Percentiles rank a stretch among this genome's conserved stretches.
Evolutionary conservation across 2,113 vertebrate species (phyloP).

Genomic region (Rhinoptilus africanus): DNA sequence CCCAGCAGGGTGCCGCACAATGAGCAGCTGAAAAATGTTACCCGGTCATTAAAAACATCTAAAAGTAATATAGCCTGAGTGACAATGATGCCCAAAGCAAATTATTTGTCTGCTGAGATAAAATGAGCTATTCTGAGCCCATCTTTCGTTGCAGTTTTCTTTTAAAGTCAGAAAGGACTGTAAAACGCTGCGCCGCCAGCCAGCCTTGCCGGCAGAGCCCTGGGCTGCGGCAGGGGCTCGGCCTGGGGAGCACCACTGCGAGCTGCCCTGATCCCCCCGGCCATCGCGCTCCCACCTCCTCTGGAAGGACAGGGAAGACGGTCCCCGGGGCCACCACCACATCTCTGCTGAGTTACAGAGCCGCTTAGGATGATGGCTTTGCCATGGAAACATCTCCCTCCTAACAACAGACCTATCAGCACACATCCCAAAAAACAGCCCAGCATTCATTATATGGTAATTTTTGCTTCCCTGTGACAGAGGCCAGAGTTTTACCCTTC

Average conservation of each 20-base stretch:
- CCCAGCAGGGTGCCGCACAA: not conserved
- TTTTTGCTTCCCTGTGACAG: not conserved
- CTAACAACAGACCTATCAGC: not conserved
- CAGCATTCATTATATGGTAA: not conserved
- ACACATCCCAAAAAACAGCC: not conserved
- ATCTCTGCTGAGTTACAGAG: not conserved
- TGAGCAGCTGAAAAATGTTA: not conserved
- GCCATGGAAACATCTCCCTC: constrained; percentile 47
- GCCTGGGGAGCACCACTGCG: not conserved
- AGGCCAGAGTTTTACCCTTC: not conserved
- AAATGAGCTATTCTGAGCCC: constrained; percentile 22
- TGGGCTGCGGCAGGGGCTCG: not conserved
- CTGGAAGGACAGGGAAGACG: not conserved
- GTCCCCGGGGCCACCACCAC: not conserved
- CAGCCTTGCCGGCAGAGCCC: not conserved
- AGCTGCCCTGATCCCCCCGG: not conserved
- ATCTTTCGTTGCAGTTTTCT: constrained; percentile 1
- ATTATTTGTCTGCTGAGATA: constrained; percentile 19
- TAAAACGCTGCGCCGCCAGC: not conserved
- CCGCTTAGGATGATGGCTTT: not conserved
- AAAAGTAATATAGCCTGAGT: constrained; percentile 39
- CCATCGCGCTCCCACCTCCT: fast-evolving
- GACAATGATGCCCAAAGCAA: constrained; percentile 30
- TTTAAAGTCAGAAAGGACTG: not conserved
- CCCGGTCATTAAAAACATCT: not conserved